Evolutionary conservation across 2,113 vertebrate genomes (phyloP).

Genomic region (Mungos mungo): DNA sequence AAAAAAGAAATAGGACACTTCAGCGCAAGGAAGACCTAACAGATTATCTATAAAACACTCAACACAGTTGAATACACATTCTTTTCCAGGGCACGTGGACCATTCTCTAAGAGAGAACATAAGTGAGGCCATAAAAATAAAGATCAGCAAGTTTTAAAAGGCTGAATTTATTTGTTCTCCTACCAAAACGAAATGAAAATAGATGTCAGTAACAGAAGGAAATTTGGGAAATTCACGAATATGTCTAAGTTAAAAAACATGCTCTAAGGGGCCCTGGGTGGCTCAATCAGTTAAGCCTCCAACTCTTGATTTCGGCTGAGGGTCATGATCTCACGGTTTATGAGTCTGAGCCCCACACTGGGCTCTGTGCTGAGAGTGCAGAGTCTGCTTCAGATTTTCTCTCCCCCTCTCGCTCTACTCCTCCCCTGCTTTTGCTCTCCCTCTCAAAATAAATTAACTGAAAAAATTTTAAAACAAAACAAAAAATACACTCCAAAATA

Average conservation of each 20-base stretch:
- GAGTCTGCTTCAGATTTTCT: no score
- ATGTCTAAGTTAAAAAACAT: background rate
- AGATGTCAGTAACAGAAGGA: background rate
- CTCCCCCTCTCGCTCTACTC: no score
- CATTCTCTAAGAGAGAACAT: background rate
- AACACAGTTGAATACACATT: background rate
- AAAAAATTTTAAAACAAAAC: no score
- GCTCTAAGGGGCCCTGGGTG: background rate
- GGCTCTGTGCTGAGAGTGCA: no score
- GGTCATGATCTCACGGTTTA: no score
- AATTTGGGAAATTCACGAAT: background rate
- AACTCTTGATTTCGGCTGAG: no score
- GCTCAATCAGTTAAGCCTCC: no score
- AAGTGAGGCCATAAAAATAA: background rate
- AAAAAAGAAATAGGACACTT: background rate
- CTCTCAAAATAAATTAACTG: no score
- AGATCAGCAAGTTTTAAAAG: background rate
- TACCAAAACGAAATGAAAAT: background rate
- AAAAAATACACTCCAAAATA: background rate
- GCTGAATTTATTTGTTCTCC: background rate
- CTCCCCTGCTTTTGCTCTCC: no score
- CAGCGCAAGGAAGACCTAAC: background rate
- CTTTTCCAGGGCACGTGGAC: background rate
- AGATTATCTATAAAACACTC: background rate
- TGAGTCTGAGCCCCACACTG: no score